Conservation (phyloP, 35 echinoderm and acorn worm genomes). For the Eucidaris tribuloides region DNA sequence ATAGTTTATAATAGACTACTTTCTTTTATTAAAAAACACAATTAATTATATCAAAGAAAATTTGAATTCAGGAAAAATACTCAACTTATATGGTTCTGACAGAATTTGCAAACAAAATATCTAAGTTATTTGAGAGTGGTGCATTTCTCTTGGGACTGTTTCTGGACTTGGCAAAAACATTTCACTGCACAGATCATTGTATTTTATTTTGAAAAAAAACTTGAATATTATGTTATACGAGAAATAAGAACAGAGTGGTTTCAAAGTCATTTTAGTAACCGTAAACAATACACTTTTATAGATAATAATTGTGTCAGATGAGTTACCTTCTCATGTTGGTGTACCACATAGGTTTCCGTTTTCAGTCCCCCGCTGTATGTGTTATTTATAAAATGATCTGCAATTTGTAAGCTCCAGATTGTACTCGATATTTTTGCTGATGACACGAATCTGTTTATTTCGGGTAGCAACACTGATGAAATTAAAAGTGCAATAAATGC, state of each 20-base stretch:
- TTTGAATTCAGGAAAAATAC: background rate
- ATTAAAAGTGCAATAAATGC: background rate
- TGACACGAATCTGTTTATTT: background rate
- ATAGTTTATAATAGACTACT: background rate
- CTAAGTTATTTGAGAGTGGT: background rate
- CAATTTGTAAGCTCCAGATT: too few relatives aligned
- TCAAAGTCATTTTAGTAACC: too few relatives aligned
- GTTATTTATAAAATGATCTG: too few relatives aligned
- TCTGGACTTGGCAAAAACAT: background rate
- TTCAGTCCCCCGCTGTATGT: too few relatives aligned
- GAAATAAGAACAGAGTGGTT: too few relatives aligned
- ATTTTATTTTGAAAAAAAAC: background rate
- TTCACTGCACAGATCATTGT: background rate
- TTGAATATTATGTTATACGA: too few relatives aligned
- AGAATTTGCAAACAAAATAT: background rate
- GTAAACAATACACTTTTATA: too few relatives aligned
- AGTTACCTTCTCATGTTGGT: too few relatives aligned
- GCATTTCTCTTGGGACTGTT: background rate
- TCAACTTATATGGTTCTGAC: background rate
- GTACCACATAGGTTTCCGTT: too few relatives aligned
- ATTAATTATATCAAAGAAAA: background rate
- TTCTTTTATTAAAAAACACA: too few relatives aligned
- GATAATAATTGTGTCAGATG: too few relatives aligned
- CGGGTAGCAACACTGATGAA: too few relatives aligned
- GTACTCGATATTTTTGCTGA: background rate